These are phyloP conservation scores for Peromyscus attwateri DNA, from an alignment of 2,797 vertebrate genomes.

Conservation along the genomic window DNA sequence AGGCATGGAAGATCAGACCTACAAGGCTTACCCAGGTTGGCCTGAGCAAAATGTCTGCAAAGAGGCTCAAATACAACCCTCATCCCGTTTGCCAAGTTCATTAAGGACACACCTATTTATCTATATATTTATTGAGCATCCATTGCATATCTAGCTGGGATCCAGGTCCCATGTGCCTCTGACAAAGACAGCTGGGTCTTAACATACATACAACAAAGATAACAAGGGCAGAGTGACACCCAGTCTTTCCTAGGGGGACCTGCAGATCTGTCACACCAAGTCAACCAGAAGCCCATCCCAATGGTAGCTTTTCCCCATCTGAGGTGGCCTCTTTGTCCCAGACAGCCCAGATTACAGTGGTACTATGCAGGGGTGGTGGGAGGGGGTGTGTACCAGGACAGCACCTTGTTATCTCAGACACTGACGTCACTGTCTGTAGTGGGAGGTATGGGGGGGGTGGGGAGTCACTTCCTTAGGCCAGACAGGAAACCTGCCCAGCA, in stretches of 20 bases:
- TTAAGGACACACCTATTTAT: neutral
- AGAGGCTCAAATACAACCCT: neutral
- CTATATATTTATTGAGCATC: neutral
- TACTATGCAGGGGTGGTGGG: neutral
- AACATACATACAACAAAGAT: neutral
- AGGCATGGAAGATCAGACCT: neutral
- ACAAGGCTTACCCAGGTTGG: too few species aligned
- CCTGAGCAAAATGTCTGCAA: neutral
- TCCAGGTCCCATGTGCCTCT: accelerated
- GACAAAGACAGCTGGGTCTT: accelerated
- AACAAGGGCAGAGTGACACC: neutral
- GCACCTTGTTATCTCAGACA: conserved; percentile 14
- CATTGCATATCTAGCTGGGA: accelerated
- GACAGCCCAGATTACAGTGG: neutral
- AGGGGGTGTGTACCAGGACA: neutral
- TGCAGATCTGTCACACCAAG: neutral
- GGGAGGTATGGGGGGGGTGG: neutral
- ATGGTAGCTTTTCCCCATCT: neutral
- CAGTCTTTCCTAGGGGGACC: accelerated
- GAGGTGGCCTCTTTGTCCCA: neutral
- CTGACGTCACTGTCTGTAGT: conserved; percentile 53
- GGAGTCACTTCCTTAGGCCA: conserved; percentile 33
- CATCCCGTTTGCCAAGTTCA: neutral
- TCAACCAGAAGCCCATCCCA: neutral
- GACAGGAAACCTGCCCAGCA: conserved; percentile 47